These are phyloP conservation scores for Hyphantria cunea DNA, from an alignment of 1,140 invertebrate genomes.

Conservation along the genomic window DNA sequence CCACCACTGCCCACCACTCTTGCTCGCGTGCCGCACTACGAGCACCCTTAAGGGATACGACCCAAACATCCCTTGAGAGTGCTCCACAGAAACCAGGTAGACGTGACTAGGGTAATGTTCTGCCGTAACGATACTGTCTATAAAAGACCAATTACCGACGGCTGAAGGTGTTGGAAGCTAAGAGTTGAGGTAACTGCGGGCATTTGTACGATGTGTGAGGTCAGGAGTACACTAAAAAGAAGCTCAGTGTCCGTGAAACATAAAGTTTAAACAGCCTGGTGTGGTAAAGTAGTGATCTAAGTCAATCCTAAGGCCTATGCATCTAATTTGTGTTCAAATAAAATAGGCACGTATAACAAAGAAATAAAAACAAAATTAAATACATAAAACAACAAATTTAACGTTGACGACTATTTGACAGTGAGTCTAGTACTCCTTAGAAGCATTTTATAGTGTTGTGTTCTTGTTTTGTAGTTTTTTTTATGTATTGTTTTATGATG, in stretches of 20 bases:
- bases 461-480: slow-evolving; percentile 38
- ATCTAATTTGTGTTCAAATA: slow-evolving; percentile 77
- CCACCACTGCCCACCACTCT: slow-evolving; percentile 59
- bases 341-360: slow-evolving; percentile 76
- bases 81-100: slow-evolving; percentile 51
- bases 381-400: slow-evolving; percentile 74
- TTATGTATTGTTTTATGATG: slow-evolving; percentile 36
- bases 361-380: slow-evolving; percentile 61
- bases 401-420: slow-evolving; percentile 72
- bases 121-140: slow-evolving; percentile 62
- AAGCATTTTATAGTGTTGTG: slow-evolving; percentile 71
- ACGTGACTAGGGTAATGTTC: slow-evolving; percentile 64
- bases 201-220: slow-evolving; percentile 79
- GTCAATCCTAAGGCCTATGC: slow-evolving; percentile 78
- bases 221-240: slow-evolving; percentile 80
- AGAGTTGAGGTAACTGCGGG: slow-evolving; percentile 81
- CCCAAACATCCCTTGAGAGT: slow-evolving; percentile 60
- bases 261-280: slow-evolving; percentile 76
- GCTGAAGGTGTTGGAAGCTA: slow-evolving; percentile 78
- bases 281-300: slow-evolving; percentile 79
- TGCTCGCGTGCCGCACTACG: slow-evolving; percentile 61
- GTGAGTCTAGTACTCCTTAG: slow-evolving; percentile 75
- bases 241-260: slow-evolving; percentile 79
- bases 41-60: slow-evolving; percentile 67
- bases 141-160: slow-evolving; percentile 70